Evolutionary conservation across 2,888 invertebrate genomes (phyloP), one percentile per base, ranked within the genome.

Genomic region (Drosophila phalerata): DNA sequence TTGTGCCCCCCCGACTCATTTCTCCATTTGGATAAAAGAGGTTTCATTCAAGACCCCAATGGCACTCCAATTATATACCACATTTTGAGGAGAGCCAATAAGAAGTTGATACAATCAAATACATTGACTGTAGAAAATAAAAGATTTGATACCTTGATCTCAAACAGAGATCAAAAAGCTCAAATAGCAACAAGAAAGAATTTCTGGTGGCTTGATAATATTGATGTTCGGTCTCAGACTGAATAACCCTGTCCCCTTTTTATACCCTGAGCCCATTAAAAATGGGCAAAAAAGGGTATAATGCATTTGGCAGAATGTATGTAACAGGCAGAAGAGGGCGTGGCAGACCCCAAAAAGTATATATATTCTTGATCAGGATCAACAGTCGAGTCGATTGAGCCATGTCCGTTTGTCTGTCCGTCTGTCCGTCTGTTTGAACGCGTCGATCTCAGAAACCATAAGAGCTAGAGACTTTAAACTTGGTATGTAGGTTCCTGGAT

Each of bases 61-160:
- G 15, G 38, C 38, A 38, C 38, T 38, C 15, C 38, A 38, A 15
- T 38, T 38, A 38, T 38, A 38, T 15, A 15, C 37, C 37, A 15
- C 38, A 38, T 15, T 38, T 38, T 38, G 38, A 15, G 38, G 38
- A 38, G 38, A 53, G 52, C 52, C 15, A 53, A 53, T 48, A 48
- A 32, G 17, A 32, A 48, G 17, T 30, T 48, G 9, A 48, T 48
- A 48, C 32, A 48, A 32, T 17, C 30, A 48, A 48, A 48, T 48
- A 48, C 48, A 48, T 48, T 48, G 48, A 32, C 32, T 48, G 48
- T 30, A 48, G 48, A 48, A 48, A 48, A 32, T 11, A 28, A 48
- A 48, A 28, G 48, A 48, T 48, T 48, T 48, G 30, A 48, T 32
- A 48, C 48, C 15, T 48, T 17, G 48, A 11, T 28, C 15, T 48